A percentile compares a stretch with the other conserved stretches of the same genome.
Evolutionary conservation across 2,888 invertebrate genomes (phyloP).

Genomic region (Lutraria lutraria): DNA sequence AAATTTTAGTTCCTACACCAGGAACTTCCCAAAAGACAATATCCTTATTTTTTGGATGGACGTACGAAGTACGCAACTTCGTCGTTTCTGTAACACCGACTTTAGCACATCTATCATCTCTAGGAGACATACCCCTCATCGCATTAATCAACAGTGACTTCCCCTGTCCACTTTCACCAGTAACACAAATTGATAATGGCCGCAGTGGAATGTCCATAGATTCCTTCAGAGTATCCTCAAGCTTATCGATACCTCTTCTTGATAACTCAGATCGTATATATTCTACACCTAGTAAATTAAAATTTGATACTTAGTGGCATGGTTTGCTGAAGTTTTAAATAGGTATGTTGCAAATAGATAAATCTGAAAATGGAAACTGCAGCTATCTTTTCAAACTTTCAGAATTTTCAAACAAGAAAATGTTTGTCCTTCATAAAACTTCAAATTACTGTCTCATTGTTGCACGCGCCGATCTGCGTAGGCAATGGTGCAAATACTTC

Average conservation of each 20-base stretch:
- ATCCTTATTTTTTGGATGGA: conserved; percentile 16
- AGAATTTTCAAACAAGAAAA: no score
- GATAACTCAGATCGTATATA: not conserved
- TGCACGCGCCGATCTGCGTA: no score
- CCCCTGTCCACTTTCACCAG: conserved; percentile 54
- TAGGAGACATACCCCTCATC: conserved; percentile 25
- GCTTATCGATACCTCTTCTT: not conserved
- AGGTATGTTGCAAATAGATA: no score
- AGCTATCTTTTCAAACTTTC: no score
- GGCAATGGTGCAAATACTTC: no score
- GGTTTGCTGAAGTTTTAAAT: no score
- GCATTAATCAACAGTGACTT: conserved; percentile 61
- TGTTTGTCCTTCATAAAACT: no score
- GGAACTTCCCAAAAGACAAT: conserved; percentile 63
- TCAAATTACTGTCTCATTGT: no score
- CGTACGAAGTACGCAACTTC: conserved; percentile 19
- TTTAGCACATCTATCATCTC: conserved; percentile 41
- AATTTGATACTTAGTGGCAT: no score
- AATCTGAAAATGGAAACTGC: no score
- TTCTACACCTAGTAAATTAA: not conserved
- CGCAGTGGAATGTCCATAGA: not conserved
- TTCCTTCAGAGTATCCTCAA: not conserved
- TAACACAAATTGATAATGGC: conserved; percentile 43
- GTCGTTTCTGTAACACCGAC: conserved; percentile 54
- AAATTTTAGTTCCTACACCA: conserved; percentile 54